phyloP scores from a whole-genome alignment of 2,113 vertebrate species.

The Gambusia affinis region DNA sequence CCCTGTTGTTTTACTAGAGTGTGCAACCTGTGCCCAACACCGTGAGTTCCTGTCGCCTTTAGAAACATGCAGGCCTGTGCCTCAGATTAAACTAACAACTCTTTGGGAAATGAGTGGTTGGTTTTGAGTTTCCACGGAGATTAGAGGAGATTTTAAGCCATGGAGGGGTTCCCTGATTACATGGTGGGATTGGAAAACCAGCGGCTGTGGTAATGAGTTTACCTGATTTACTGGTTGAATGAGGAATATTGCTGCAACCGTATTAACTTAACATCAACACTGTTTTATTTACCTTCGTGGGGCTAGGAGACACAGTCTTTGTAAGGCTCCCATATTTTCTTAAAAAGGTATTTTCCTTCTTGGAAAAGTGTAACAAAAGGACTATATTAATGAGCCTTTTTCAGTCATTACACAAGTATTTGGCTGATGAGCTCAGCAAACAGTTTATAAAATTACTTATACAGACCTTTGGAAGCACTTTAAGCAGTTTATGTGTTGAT shows the following conservation, averaged over 20 bases:
- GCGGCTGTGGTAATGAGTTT: slow-evolving; percentile 59
- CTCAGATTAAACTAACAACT: slow-evolving; percentile 68
- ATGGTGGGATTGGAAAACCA: slow-evolving; percentile 56
- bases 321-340: slow-evolving; percentile 15
- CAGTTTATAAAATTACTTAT: slow-evolving; percentile 24
- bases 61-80: slow-evolving; percentile 29
- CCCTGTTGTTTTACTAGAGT: neutral
- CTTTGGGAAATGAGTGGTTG: slow-evolving; percentile 64
- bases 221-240: slow-evolving; percentile 52
- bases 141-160: slow-evolving; percentile 72
- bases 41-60: slow-evolving; percentile 14
- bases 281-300: slow-evolving; percentile 31
- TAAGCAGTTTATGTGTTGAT: slow-evolving; percentile 12
- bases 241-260: slow-evolving; percentile 29
- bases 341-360: neutral
- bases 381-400: neutral
- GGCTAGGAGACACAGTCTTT: slow-evolving; percentile 11
- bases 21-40: slow-evolving; percentile 18
- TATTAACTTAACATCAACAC: slow-evolving; percentile 37
- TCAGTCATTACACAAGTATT: slow-evolving; percentile 30
- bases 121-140: slow-evolving; percentile 76
- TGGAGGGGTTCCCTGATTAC: slow-evolving; percentile 61
- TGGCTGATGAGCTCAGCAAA: slow-evolving; percentile 25
- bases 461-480: neutral
- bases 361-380: neutral